Evolutionary conservation across 2,888 invertebrate species (phyloP).

Genomic region (Loripinus fragilis): DNA sequence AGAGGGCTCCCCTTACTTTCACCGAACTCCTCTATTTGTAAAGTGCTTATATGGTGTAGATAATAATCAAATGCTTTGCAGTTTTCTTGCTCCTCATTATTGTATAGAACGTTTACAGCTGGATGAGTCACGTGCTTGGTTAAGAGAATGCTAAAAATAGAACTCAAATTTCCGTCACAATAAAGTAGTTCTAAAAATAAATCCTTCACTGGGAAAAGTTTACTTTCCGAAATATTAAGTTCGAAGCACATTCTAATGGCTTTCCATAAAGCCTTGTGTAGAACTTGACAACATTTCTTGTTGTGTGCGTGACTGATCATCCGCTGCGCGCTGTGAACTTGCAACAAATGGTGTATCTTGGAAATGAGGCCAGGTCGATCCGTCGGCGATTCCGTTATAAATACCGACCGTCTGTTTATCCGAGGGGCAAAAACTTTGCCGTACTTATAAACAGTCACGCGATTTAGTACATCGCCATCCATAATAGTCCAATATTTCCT

Average conservation of each 20-base stretch:
- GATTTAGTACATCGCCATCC: constrained; percentile 9
- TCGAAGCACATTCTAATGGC: constrained; percentile 61
- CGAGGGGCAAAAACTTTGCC: constrained; percentile 45
- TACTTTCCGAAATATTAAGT: constrained; percentile 52
- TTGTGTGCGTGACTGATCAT: constrained; percentile 4
- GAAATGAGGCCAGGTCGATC: constrained; percentile 56
- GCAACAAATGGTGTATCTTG: constrained; percentile 50
- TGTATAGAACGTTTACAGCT: constrained; percentile 57
- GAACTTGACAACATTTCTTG: constrained; percentile 23
- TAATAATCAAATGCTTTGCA: constrained; percentile 61
- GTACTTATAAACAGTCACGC: constrained; percentile 41
- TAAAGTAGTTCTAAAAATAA: constrained; percentile 62
- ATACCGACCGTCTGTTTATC: neutral
- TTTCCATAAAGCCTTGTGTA: constrained; percentile 49
- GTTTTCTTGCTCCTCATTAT: constrained; percentile 35
- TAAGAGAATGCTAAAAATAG: constrained; percentile 65
- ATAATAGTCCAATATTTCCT: neutral
- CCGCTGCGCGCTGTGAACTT: constrained; percentile 40
- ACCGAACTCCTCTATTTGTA: constrained; percentile 6
- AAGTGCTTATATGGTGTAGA: constrained; percentile 45
- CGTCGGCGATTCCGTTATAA: neutral
- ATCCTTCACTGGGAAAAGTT: constrained; percentile 55
- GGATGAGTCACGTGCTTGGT: constrained; percentile 47
- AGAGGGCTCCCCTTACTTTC: neutral
- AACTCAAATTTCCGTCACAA: constrained; percentile 59